Conservation (phyloP, 2,888 invertebrate genomes). For the Pegoplata infirma region DNA sequence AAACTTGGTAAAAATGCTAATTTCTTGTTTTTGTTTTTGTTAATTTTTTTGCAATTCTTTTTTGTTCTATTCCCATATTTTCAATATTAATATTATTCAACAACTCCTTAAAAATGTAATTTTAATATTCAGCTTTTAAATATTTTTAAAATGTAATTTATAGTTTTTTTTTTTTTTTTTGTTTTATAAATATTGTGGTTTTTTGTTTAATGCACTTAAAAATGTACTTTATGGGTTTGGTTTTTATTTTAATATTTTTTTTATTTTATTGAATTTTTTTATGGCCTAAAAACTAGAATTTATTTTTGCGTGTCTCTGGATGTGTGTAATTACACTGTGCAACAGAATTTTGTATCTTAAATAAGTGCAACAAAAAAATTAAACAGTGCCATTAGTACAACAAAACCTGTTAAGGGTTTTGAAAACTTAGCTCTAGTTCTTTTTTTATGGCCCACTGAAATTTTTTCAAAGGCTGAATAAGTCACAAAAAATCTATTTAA, state of each 20-base stretch:
- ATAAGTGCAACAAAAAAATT: too few relatives aligned
- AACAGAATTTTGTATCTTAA: too few relatives aligned
- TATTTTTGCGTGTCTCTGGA: slow-evolving; percentile 31
- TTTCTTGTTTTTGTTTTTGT: slow-evolving; percentile 66
- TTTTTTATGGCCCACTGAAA: too few relatives aligned
- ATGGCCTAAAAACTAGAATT: slow-evolving; percentile 37
- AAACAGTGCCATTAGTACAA: too few relatives aligned
- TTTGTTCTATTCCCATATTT: background rate
- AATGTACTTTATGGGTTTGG: slow-evolving; percentile 57
- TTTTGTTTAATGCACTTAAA: slow-evolving; percentile 57
- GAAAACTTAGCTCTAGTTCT: too few relatives aligned
- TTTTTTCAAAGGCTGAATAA: too few relatives aligned
- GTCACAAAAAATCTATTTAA: too few relatives aligned
- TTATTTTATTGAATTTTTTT: slow-evolving; percentile 28
- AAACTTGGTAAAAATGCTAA: slow-evolving; percentile 49
- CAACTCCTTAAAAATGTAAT: slow-evolving; percentile 69
- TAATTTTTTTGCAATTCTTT: slow-evolving; percentile 67
- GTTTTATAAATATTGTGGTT: slow-evolving; percentile 59
- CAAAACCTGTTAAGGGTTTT: too few relatives aligned
- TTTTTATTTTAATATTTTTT: slow-evolving; percentile 34
- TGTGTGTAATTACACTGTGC: too few relatives aligned
- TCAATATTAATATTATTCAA: slow-evolving; percentile 49
- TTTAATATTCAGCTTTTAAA: slow-evolving; percentile 67
- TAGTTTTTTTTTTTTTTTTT: slow-evolving; percentile 59
- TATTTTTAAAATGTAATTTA: slow-evolving; percentile 64